Conservation (phyloP, 2,888 invertebrate species). For the Drosophila prostipennis region DNA sequence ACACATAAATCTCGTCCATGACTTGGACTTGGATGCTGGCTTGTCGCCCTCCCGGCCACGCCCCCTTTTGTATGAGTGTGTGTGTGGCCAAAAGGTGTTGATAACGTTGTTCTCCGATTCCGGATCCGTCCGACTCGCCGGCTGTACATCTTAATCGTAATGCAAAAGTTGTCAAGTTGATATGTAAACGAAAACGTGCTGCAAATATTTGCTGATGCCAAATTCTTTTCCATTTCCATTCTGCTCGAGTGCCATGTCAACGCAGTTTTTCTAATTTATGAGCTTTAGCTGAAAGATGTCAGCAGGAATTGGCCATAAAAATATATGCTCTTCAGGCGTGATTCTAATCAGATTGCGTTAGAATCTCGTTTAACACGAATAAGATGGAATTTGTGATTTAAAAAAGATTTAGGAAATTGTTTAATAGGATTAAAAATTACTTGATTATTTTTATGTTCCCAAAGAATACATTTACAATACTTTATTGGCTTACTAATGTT, state of each 20-base stretch:
- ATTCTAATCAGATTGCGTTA: slow-evolving; percentile 3
- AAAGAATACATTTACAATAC: too few relatives aligned
- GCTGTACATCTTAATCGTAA: slow-evolving; percentile 80
- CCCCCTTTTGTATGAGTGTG: slow-evolving; percentile 33
- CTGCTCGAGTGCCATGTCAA: slow-evolving; percentile 50
- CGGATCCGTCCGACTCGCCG: slow-evolving; percentile 9
- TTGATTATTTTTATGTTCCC: too few relatives aligned
- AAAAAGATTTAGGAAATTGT: neutral
- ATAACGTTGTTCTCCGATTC: slow-evolving; percentile 67
- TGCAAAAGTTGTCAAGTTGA: slow-evolving; percentile 78
- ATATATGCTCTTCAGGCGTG: slow-evolving; percentile 6
- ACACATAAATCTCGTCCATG: slow-evolving; percentile 79
- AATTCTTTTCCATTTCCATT: slow-evolving; percentile 50
- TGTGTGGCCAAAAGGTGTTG: slow-evolving; percentile 63
- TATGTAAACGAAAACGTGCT: slow-evolving; percentile 78
- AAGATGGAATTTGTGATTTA: neutral
- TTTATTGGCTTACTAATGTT: neutral
- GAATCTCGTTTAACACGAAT: neutral
- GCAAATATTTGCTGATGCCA: slow-evolving; percentile 75
- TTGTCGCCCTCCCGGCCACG: slow-evolving; percentile 27
- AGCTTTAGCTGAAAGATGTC: slow-evolving; percentile 24
- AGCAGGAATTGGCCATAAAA: slow-evolving; percentile 28
- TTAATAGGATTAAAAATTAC: neutral
- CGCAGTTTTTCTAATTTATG: slow-evolving; percentile 71
- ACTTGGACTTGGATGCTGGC: slow-evolving; percentile 53